phyloP scores from a whole-genome alignment of 2,888 invertebrate genomes.

The Orchestes rusci region DNA sequence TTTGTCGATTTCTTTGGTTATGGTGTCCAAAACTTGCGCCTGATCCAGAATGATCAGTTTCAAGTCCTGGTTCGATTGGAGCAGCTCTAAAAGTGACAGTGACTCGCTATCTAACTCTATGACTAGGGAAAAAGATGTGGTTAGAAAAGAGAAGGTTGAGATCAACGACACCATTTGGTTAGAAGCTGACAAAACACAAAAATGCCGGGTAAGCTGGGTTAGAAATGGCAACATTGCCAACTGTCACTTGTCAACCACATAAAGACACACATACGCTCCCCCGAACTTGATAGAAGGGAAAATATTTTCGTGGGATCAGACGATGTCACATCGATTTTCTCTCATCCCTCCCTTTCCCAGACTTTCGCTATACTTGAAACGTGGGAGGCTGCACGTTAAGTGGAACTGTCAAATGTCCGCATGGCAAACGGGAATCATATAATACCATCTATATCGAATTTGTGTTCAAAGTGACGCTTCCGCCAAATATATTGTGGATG shows the following conservation, averaged over 20 bases:
- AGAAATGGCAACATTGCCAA: background rate
- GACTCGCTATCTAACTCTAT: conserved; percentile 19
- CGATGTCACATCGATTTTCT: background rate
- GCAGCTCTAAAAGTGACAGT: conserved; percentile 26
- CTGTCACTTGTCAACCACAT: background rate
- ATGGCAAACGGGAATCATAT: no score
- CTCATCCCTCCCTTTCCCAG: no score
- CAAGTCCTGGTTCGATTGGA: conserved; percentile 30
- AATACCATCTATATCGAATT: no score
- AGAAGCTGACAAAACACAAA: background rate
- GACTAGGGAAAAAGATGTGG: conserved; percentile 6
- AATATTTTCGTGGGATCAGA: no score
- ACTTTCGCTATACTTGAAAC: no score
- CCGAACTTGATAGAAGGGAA: no score
- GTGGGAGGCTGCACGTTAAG: no score
- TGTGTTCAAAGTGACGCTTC: no score
- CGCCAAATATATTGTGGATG: no score
- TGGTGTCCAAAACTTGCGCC: conserved; percentile 44
- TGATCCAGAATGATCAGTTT: conserved; percentile 39
- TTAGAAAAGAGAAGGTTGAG: background rate
- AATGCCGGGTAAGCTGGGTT: background rate
- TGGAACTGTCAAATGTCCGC: no score
- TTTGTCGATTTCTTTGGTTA: conserved; percentile 42
- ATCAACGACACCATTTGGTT: background rate
- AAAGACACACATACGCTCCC: background rate